These are phyloP conservation scores for Tipula helvola DNA, from an alignment of 2,888 invertebrate genomes.

Conservation along the genomic window DNA sequence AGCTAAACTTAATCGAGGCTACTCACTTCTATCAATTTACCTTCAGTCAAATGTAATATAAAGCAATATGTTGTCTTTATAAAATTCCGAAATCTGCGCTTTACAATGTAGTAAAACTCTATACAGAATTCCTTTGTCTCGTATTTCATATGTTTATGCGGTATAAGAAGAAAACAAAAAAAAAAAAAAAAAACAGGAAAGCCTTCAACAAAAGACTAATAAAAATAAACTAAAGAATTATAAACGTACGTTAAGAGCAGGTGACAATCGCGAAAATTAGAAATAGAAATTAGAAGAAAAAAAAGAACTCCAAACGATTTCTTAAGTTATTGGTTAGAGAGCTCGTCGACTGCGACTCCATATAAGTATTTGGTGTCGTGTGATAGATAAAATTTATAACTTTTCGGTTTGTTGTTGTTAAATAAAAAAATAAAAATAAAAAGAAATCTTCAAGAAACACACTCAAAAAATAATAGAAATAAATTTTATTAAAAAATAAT, in stretches of 20 bases:
- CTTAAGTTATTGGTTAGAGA: neutral
- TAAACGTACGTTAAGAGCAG: neutral
- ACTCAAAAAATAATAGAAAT: neutral
- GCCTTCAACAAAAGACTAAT: neutral
- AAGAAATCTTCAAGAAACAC: neutral
- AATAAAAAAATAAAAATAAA: neutral
- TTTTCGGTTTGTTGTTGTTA: neutral
- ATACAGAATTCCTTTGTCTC: neutral
- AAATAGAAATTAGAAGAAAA: neutral
- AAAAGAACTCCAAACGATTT: neutral
- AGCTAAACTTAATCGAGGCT: neutral
- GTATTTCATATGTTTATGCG: neutral
- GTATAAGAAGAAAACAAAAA: neutral
- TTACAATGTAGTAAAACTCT: neutral
- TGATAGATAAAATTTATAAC: neutral
- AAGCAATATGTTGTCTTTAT: neutral
- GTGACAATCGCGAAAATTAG: neutral
- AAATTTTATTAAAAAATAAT: neutral
- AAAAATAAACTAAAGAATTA: neutral
- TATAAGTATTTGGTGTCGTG: neutral
- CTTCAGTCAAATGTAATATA: neutral
- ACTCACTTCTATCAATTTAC: neutral
- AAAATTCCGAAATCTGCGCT: neutral
- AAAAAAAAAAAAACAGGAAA: neutral
- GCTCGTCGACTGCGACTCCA: neutral